Evolutionary conservation across 2,888 invertebrate genomes (phyloP), one percentile per base, ranked within the genome.

Genomic region (Mechanitis messenoides): DNA sequence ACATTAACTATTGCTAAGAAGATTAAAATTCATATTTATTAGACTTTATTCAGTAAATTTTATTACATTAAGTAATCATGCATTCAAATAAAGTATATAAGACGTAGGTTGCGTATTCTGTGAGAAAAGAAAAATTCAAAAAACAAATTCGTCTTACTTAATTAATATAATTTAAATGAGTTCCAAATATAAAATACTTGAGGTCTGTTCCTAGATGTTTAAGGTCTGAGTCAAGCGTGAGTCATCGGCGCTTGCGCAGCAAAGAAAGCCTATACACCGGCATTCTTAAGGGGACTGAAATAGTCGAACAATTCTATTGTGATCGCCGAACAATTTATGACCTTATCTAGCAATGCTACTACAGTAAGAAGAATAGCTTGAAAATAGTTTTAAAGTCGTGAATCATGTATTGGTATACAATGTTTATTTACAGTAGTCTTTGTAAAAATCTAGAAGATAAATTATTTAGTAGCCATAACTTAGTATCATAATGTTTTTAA

Each of bases 281-380:
- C 78, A 80, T 77, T 76, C 75, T 75, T 72, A 72, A 75, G 74
- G 73, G 74, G 74, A 74, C 75, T 77, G 76, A 79, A 79, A 81
- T 78, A 75, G 76, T 74, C 74, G 71, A 83, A 79, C 85, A 86
- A 87, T 87, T 80, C 81, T 77, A 86, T 88, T 87, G 87, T 87
- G 72, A 72, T 74, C 72, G 72, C 79, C 80, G 79, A 79, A 77
- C 76, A 78, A 83, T 86, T 84, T 86, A 87, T 81, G 77, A 76
- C 74, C 78, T 80, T 84, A 83, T 70, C 69, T 70, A 64, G 60
- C 55, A 61, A 59, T 68, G 63, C 81, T 80, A 75, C 71, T 72
- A 76, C 76, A 74, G 72, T 72, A 75, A 75, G 79, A 78, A 78
- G 68, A 72, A 69, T 68, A 68, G 68, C 65, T 64, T 66, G 56